phyloP scores from a whole-genome alignment of 2,113 vertebrate species.

The Phycodurus eques region DNA sequence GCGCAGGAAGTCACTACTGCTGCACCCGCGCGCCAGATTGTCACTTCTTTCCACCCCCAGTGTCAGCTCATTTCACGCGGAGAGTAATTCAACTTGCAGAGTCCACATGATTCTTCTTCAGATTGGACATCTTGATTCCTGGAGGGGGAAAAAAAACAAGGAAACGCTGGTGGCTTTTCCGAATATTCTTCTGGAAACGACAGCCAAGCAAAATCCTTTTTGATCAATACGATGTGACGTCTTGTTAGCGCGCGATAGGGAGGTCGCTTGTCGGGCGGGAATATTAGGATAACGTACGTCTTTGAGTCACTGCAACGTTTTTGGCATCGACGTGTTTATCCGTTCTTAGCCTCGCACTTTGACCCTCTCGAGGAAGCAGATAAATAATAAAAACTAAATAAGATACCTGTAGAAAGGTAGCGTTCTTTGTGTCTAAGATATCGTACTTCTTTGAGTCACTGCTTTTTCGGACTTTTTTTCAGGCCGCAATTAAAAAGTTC shows the following conservation, averaged over 20 bases:
- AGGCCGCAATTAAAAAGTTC: too few relatives aligned
- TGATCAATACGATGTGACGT: background rate
- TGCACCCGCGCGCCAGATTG: slow-evolving; percentile 45
- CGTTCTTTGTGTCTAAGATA: too few relatives aligned
- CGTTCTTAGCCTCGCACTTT: background rate
- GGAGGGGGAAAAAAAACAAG: background rate
- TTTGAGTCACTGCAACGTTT: background rate
- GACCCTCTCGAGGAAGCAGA: background rate
- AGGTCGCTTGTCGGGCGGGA: background rate
- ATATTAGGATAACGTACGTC: background rate
- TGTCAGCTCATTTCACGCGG: slow-evolving; percentile 41
- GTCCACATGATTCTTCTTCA: slow-evolving; percentile 33
- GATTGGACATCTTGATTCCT: slow-evolving; percentile 27
- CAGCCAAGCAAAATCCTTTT: background rate
- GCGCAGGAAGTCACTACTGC: slow-evolving; percentile 38
- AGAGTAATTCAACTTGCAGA: slow-evolving; percentile 48
- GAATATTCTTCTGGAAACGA: background rate
- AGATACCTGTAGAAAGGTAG: background rate
- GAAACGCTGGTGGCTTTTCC: slow-evolving; percentile 1
- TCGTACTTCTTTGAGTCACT: too few relatives aligned
- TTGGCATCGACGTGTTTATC: background rate
- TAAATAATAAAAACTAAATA: background rate
- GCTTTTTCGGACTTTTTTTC: too few relatives aligned
- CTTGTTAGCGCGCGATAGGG: background rate
- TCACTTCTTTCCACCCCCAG: slow-evolving; percentile 44